Evolutionary conservation across 35 echinoderm and acorn worm genomes (phyloP).

Genomic region (Amphiura filiformis): DNA sequence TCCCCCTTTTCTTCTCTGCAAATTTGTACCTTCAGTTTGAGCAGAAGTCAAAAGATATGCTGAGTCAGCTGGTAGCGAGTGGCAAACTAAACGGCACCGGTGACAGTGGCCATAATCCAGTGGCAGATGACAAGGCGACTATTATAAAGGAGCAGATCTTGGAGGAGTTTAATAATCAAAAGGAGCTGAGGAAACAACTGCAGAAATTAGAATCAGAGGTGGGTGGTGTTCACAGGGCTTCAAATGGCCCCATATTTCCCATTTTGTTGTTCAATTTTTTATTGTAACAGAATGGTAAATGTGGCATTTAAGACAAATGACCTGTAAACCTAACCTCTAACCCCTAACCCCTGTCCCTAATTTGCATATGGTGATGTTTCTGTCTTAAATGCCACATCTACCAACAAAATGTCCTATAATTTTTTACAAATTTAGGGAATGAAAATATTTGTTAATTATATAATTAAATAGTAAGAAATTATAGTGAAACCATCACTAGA

Average conservation of each 20-base stretch:
- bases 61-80: constrained; percentile 32
- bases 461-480: too few species aligned
- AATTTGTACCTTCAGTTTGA: constrained; percentile 40
- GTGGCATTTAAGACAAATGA: too few species aligned
- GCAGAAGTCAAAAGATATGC: constrained; percentile 38
- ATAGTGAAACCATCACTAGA: too few species aligned
- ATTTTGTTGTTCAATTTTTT: not conserved
- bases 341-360: too few species aligned
- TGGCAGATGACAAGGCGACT: constrained; percentile 31
- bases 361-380: too few species aligned
- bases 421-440: too few species aligned
- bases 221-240: not conserved
- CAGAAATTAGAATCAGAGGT: constrained; percentile 80
- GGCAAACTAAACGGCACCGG: constrained; percentile 9
- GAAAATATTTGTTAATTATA: too few species aligned
- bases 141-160: constrained; percentile 84
- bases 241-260: not conserved
- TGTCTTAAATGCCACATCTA: too few species aligned
- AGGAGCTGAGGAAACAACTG: constrained; percentile 58
- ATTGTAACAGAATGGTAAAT: too few species aligned
- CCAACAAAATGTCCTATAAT: too few species aligned
- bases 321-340: too few species aligned
- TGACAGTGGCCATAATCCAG: not conserved
- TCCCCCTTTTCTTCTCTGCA: too few species aligned
- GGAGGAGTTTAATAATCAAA: constrained; percentile 84